Conservation (phyloP, 2,113 vertebrate species). For the Naja naja region DNA sequence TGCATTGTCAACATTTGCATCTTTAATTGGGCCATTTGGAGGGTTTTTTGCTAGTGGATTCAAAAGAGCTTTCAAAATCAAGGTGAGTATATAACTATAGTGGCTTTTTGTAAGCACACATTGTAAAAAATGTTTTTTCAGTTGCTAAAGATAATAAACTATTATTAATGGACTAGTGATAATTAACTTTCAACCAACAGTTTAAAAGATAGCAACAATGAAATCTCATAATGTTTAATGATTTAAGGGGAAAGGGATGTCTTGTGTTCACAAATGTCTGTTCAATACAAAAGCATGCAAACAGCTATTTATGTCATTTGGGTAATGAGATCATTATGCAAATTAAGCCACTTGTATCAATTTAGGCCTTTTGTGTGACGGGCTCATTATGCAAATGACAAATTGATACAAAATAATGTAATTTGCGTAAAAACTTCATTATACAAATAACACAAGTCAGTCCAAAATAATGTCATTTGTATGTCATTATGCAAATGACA, state of each 20-base stretch:
- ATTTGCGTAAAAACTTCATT: background rate
- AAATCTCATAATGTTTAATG: background rate
- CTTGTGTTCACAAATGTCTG: background rate
- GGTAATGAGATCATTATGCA: background rate
- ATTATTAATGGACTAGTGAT: background rate
- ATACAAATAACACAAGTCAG: background rate
- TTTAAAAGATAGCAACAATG: background rate
- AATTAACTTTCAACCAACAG: background rate
- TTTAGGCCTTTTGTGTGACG: background rate
- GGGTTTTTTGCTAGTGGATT: constrained; percentile 99
- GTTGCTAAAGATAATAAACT: background rate
- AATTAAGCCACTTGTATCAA: background rate
- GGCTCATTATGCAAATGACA: background rate
- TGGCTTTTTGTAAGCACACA: no score
- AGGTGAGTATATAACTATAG: constrained; percentile 69
- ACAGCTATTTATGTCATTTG: background rate
- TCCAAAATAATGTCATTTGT: background rate
- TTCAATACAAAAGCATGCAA: background rate
- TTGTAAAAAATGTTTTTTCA: background rate
- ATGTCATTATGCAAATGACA: background rate
- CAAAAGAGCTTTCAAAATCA: constrained; percentile 98
- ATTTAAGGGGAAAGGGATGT: background rate
- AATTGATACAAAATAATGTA: background rate
- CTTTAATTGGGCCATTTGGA: constrained; percentile 93
- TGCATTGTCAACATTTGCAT: constrained; percentile 89